Base-by-base conservation (phyloP, 2,888 invertebrate species). In the Caenorhabditis sinica region DNA sequence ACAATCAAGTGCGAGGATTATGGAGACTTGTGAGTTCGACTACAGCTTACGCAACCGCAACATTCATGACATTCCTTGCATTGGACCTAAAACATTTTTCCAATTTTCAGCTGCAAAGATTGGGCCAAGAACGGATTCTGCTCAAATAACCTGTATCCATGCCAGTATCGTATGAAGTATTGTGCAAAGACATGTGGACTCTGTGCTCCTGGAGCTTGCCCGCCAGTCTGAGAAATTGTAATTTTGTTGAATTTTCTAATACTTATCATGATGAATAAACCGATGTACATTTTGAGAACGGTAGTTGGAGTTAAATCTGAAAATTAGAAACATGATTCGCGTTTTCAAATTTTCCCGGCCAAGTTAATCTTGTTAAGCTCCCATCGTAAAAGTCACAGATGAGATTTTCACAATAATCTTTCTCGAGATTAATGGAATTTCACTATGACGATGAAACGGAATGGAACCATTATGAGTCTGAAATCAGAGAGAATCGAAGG, bases 111-210 rank as follows among this genome's bases (percentile, higher is more conserved):
- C 17, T 63, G 63, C 40, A 17, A 43, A 11, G 25, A n/a, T 3
- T 63, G 63, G 63, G 20, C 43, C 3, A 15, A n/a, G 15, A 71
- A 71, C 6, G 71, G 71, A 0, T 71, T 71, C 40, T 71, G 71
- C 43, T 36, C 13, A 2, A 40, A 56, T 13, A 30, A 36, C n/a
- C 17, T 53, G 3, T 71, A 71, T 33, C 40, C 15, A 9, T 71
- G 71, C 11, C 17, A 40, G 17, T 11, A 25, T 9, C 13, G 40
- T 20, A 43, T 58, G 30, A 72, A 72, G 15, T 72, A 72, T 49
- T 72, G 72, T 25, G n/a, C 58, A 20, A 72, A 58, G 60, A 72
- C 72, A 5, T 72, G 72, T 20, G 72, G 43, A 58, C 43, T 60
- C 11, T 72, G 72, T 45, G 25, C 23, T 25, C 53, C 33, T 5